Evolutionary conservation across 1,140 invertebrate genomes (phyloP).

Genomic region (Bactericera cockerelli): DNA sequence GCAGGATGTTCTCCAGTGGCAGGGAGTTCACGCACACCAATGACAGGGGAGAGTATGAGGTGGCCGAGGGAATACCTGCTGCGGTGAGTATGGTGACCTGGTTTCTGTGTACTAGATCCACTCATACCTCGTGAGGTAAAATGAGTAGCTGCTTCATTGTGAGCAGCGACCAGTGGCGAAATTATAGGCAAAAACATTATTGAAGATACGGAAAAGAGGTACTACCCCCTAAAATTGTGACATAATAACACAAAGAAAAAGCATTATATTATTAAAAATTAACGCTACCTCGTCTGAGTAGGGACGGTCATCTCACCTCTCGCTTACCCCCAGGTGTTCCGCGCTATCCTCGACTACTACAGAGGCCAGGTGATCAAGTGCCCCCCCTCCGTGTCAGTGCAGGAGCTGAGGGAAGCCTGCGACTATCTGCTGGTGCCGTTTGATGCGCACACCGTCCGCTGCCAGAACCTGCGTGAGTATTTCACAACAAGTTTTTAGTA

Average conservation of each 20-base stretch:
- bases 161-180: no score
- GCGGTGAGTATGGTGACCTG: constrained; percentile 32
- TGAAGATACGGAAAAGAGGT: no score
- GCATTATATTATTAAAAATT: no score
- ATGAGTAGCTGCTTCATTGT: no score
- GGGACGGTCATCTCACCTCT: no score
- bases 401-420: constrained; percentile 93
- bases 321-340: constrained; percentile 48
- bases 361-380: constrained; percentile 65
- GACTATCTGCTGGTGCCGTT: constrained; percentile 98
- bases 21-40: constrained; percentile 87
- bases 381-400: constrained; percentile 61
- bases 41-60: constrained; percentile 90
- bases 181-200: no score
- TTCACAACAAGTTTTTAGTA: background rate
- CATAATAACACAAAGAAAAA: no score
- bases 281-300: no score
- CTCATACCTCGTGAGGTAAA: no score
- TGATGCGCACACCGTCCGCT: constrained; percentile 88
- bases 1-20: constrained; percentile 92
- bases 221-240: no score
- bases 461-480: constrained; percentile 76
- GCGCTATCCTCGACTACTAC: constrained; percentile 93
- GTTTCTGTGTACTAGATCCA: no score
- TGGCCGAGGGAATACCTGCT: constrained; percentile 95